Evolutionary conservation across 1,140 invertebrate species (phyloP), one percentile per base, ranked within the genome.

Genomic region (Rhagoletis zephyria): DNA sequence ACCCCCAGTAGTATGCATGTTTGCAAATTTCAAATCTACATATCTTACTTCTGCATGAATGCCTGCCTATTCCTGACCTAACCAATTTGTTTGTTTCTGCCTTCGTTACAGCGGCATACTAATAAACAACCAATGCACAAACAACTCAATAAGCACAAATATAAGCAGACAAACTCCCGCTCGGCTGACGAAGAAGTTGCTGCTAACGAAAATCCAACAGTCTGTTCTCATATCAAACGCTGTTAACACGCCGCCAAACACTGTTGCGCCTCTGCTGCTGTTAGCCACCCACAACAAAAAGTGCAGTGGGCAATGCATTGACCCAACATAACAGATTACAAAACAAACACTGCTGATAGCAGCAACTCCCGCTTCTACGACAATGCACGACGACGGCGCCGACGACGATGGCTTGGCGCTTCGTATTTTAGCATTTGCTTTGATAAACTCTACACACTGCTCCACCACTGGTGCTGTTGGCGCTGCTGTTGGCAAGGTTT

Each of bases 51-150:
- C 4, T 48, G 14, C 16, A 48, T 74, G 70, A 30, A 81, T 81
- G 48, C n/a, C 9, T 10, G 48, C n/a, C 9, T 10, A 56, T 81
- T 81, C 74, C 74, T 81, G 74, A 81, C 74, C 74, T 81, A 81
- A 56, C 48, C 74, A 56, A 81, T 56, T 5, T 19, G 14, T 81
- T 6, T 74, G 4, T 74, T 74, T 4, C 4, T 63, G 9, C n/a
- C n/a, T 74, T 74, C 42, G 14, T 48, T 74, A 48, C 45, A 48
- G 70, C 7, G 10, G 7, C 67, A 74, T 10, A 5, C 51, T 10
- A 74, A 42, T 9, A 67, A 67, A 6, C 64, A 65, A 19, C n/a
- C 64, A 40, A 40, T n/a, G 10, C 10, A 9, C 16, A 0, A 65
- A 65, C 64, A 65, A 9, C 30, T 19, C 51, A 14, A 63, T 14